Evolutionary conservation across 2,888 invertebrate genomes (phyloP).

Genomic region (Drosophila falleni): DNA sequence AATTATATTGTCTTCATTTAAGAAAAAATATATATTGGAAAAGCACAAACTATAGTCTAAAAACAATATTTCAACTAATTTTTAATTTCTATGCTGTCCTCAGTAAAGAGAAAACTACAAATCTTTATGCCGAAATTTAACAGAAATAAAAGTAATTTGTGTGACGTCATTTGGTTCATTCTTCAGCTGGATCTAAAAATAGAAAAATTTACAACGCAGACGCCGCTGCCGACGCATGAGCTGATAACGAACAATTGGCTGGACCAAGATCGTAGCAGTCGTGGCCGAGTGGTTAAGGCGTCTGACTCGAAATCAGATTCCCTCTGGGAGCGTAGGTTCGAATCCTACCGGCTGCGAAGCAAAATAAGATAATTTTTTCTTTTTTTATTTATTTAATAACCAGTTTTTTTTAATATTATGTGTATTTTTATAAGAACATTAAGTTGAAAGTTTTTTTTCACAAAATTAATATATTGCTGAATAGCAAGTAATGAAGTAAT

Average conservation of each 20-base stretch:
- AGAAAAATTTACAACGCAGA: background rate
- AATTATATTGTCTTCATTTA: no score
- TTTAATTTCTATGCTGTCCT: no score
- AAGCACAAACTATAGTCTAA: no score
- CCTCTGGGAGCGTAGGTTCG: constrained; percentile 86
- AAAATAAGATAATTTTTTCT: background rate
- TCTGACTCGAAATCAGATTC: constrained; percentile 86
- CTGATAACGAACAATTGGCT: background rate
- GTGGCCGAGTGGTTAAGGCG: constrained; percentile 86
- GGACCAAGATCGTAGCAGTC: constrained; percentile 74
- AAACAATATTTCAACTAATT: no score
- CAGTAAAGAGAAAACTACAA: no score
- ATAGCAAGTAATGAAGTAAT: no score
- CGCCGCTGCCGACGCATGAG: background rate
- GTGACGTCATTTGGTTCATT: background rate
- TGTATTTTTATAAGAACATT: background rate
- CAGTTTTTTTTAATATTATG: background rate
- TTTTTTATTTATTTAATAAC: background rate
- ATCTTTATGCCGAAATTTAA: no score
- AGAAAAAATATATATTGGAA: no score
- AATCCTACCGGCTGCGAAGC: constrained; percentile 85
- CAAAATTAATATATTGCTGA: no score
- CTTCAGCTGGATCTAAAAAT: constrained; percentile 1
- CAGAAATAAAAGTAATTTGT: no score
- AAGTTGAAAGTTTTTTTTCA: no score